Conservation (phyloP, 2,113 vertebrate genomes). For the Panurus biarmicus region DNA sequence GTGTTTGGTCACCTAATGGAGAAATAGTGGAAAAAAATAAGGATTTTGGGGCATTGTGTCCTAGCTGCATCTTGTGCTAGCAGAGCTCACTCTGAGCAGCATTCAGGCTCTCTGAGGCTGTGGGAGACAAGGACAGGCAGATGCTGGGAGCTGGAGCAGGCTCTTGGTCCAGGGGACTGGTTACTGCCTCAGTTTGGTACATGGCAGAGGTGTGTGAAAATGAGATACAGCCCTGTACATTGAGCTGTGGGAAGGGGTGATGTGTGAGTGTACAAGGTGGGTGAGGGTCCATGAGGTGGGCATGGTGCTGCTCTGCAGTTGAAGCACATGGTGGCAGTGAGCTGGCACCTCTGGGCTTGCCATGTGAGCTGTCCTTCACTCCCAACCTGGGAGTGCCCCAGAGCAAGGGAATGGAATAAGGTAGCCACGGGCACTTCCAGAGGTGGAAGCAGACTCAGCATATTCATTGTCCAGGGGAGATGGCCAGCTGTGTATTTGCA, state of each 20-base stretch:
- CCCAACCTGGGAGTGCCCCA: not conserved
- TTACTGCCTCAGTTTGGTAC: not conserved
- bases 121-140: not conserved
- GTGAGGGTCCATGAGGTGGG: not conserved
- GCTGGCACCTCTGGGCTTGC: not conserved
- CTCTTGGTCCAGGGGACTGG: not conserved
- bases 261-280: not conserved
- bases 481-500: not conserved
- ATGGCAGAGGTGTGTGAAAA: not conserved
- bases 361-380: not conserved
- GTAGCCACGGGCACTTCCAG: not conserved
- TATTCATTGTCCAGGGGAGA: not conserved
- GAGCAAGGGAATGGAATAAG: not conserved
- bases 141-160: not conserved
- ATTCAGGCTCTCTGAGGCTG: not conserved
- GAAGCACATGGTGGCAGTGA: not conserved
- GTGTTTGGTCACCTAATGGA: not conserved
- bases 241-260: not conserved
- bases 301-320: not conserved
- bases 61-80: not conserved
- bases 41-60: not conserved
- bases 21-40: not conserved
- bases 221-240: rapidly evolving
- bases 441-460: rapidly evolving
- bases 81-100: not conserved